These are phyloP conservation scores for Enteromius unitaeniatus DNA, from an alignment of 2,797 vertebrate genomes.

Conservation along the genomic window DNA sequence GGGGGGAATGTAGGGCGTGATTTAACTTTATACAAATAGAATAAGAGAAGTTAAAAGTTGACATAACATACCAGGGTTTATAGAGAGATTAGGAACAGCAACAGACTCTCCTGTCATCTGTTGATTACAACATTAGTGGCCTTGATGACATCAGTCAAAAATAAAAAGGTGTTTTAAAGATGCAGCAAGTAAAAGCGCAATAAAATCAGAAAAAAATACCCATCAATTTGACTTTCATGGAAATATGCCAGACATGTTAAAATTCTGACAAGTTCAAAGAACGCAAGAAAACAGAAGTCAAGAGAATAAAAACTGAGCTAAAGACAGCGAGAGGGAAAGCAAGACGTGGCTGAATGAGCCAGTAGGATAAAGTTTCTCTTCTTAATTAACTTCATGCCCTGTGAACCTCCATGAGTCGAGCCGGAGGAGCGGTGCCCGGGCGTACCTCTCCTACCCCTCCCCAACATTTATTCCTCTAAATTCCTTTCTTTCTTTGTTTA, in stretches of 20 bases:
- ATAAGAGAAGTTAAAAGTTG: neutral
- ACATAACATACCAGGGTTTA: neutral
- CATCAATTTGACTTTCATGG: neutral
- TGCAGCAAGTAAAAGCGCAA: neutral
- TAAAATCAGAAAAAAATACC: neutral
- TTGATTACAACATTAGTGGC: neutral
- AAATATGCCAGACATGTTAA: neutral
- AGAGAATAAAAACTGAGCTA: neutral
- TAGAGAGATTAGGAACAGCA: neutral
- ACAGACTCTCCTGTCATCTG: slow-evolving; percentile 1
- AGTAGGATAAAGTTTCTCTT: slow-evolving; percentile 35
- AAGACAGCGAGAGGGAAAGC: neutral
- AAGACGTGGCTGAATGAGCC: slow-evolving; percentile 14
- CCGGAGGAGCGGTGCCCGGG: neutral
- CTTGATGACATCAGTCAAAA: neutral
- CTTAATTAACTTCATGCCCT: slow-evolving; percentile 36
- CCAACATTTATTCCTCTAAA: slow-evolving; percentile 14
- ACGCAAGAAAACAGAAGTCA: neutral
- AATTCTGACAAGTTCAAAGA: neutral
- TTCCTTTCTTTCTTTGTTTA: slow-evolving; percentile 35
- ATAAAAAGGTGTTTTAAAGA: neutral
- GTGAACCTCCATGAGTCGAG: slow-evolving; percentile 13
- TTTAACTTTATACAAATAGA: neutral
- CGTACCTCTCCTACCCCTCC: neutral
- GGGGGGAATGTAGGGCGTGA: neutral